Evolutionary conservation across 1,140 invertebrate species (phyloP).

Genomic region (Drosophila aff.): DNA sequence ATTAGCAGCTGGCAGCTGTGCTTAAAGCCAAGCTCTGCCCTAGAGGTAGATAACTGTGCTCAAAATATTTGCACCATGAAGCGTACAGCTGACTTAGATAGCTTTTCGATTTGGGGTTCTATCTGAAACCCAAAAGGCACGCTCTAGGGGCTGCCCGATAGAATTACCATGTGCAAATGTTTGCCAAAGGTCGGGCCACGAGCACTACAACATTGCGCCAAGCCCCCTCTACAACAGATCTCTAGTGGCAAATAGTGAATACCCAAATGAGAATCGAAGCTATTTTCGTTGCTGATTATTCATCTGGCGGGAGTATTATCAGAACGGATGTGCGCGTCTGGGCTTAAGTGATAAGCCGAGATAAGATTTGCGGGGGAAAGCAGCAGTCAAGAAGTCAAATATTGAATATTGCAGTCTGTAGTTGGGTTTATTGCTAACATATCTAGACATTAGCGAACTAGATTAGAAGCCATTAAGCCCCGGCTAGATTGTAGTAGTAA

Average conservation of each 20-base stretch:
- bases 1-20: constrained; percentile 40
- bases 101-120: constrained; percentile 1
- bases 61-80: constrained; percentile 17
- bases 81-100: constrained; percentile 32
- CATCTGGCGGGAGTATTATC: constrained; percentile 17
- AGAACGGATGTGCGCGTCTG: constrained; percentile 32
- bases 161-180: constrained; percentile 6
- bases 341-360: constrained; percentile 29
- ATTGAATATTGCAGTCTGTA: constrained; percentile 11
- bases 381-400: constrained; percentile 11
- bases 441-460: constrained; percentile 4
- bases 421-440: constrained; percentile 4
- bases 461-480: neutral
- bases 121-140: constrained; percentile 23
- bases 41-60: constrained; percentile 22
- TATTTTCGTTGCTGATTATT: neutral
- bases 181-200: constrained; percentile 15
- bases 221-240: constrained; percentile 6
- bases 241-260: neutral
- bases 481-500: neutral
- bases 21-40: constrained; percentile 18
- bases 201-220: neutral
- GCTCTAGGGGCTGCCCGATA: constrained; percentile 4
- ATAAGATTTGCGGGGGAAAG: constrained; percentile 18
- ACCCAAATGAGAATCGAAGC: neutral